phyloP scores from a whole-genome alignment of 2,797 vertebrate genomes.

The Malurus leucopterus region DNA sequence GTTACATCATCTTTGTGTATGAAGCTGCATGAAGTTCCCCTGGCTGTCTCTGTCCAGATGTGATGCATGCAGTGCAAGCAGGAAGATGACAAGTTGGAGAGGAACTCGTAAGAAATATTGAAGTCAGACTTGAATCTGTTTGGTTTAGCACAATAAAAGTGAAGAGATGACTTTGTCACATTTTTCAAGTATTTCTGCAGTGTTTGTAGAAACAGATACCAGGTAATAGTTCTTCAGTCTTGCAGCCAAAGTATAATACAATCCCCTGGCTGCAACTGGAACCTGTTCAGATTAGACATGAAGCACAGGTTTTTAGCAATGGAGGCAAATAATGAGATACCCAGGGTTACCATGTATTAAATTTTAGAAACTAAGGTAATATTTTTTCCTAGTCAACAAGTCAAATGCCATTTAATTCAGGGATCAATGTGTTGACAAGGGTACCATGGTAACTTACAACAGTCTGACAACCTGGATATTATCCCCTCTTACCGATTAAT shows the following conservation, averaged over 20 bases:
- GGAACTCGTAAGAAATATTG: not conserved
- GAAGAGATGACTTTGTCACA: not conserved
- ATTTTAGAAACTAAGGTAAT: not conserved
- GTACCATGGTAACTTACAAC: not conserved
- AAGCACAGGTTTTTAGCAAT: not conserved
- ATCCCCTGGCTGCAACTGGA: not conserved
- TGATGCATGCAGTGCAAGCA: not conserved
- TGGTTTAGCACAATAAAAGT: not conserved
- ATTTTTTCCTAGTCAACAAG: not conserved
- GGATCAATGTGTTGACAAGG: not conserved
- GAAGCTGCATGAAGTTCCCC: not conserved
- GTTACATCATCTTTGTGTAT: not conserved
- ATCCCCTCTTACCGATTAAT: not conserved
- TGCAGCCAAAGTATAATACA: not conserved
- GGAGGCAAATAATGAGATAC: not conserved
- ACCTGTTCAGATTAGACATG: not conserved
- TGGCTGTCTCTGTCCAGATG: not conserved
- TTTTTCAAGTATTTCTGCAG: not conserved
- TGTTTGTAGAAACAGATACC: not conserved
- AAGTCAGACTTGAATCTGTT: not conserved
- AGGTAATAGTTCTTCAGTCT: not conserved
- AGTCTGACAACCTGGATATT: not conserved
- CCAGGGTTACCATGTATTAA: not conserved
- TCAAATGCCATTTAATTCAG: not conserved
- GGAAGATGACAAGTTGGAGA: not conserved